These are phyloP conservation scores for Andrena chrysosceles DNA, from an alignment of 2,888 invertebrate species.

Conservation along the genomic window DNA sequence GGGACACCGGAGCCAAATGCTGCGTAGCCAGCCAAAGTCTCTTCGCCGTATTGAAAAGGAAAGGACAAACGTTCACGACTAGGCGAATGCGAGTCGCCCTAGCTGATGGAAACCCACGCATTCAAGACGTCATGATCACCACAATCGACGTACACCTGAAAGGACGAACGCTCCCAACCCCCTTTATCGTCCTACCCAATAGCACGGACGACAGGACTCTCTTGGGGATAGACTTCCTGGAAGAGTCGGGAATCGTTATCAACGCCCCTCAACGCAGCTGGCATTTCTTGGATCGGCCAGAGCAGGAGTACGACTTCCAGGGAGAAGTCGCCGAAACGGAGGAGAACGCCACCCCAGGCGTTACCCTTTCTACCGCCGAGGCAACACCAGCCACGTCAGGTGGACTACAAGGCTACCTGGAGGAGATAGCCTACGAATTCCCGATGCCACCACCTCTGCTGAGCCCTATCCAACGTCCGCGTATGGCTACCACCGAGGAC, in stretches of 20 bases:
- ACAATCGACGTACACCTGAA: no score
- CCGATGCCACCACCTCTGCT: neutral
- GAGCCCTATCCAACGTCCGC: neutral
- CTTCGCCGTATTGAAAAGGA: neutral
- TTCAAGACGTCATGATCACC: no score
- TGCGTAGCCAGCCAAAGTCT: neutral
- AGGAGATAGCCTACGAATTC: neutral
- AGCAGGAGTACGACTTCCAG: neutral
- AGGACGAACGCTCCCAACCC: no score
- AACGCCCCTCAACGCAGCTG: neutral
- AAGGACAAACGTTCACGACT: neutral
- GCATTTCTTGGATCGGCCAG: neutral
- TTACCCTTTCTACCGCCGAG: rapidly evolving
- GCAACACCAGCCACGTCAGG: neutral
- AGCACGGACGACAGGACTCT: no score
- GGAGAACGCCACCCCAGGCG: neutral
- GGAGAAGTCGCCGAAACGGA: neutral
- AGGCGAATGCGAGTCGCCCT: no score
- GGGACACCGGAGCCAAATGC: neutral
- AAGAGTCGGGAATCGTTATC: neutral
- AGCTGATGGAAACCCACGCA: no score
- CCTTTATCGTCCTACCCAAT: no score
- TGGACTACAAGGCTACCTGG: neutral
- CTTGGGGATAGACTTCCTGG: neutral
- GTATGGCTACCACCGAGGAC: no score